Conservation (phyloP, 2,888 invertebrate genomes). For the Drosophila lutescens region DNA sequence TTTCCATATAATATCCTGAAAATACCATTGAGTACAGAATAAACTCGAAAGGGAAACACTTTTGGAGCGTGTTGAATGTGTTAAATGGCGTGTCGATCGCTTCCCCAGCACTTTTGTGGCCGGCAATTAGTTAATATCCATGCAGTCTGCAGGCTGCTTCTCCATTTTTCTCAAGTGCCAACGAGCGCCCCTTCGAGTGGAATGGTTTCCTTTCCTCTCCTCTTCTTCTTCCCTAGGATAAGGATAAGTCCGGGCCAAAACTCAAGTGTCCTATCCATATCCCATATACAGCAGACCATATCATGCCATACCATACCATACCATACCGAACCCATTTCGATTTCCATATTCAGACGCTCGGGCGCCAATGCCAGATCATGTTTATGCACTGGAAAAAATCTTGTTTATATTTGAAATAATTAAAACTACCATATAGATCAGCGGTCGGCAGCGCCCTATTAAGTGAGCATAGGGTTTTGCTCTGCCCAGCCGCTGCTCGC, state of each 20-base stretch:
- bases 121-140: constrained; percentile 37
- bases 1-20: background rate
- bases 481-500: no score
- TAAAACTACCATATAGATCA: background rate
- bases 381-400: constrained; percentile 5
- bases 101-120: constrained; percentile 15
- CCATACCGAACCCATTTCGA: constrained; percentile 12
- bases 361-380: constrained; percentile 22
- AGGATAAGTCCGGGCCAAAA: constrained; percentile 22
- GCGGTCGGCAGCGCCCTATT: no score
- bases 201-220: constrained; percentile 3
- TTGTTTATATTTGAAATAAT: background rate
- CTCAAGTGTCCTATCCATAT: constrained; percentile 9
- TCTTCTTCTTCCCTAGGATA: background rate
- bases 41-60: constrained; percentile 1
- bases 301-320: background rate
- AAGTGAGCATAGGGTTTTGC: no score
- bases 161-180: constrained; percentile 23
- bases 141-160: constrained; percentile 7
- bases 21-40: background rate
- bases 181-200: constrained; percentile 24
- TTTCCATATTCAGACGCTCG: constrained; percentile 29
- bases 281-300: background rate
- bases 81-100: constrained; percentile 26
- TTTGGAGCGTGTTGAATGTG: constrained; percentile 23